Evolutionary conservation across 2,888 invertebrate species (phyloP), one percentile per base, ranked within the genome.

Genomic region (Thelaira solivaga): DNA sequence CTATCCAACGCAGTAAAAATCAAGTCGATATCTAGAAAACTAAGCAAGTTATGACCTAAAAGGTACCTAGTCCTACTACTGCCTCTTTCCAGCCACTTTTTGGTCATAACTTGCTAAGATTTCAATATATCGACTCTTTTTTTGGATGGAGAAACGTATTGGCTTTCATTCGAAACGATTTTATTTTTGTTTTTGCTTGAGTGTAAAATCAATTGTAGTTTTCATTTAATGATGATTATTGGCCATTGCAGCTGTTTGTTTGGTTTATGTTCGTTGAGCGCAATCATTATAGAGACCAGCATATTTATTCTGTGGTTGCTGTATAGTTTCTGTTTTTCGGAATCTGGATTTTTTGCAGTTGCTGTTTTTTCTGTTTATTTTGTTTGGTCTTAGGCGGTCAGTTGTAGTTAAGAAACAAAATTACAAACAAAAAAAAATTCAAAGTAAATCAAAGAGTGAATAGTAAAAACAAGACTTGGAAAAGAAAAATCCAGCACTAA

Each of bases 171-270:
- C n/a, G n/a, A n/a, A n/a, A n/a, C n/a, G n/a, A n/a, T n/a, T n/a
- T n/a, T n/a, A n/a, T n/a, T n/a, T n/a, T n/a, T n/a, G n/a, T 36
- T 2, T 51, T 53, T 55, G 7, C n/a, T 34, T n/a, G 13, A 71
- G 62, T 62, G 61, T 71, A 45, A 8, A 8, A 2, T 4, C 18
- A 55, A 47, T 41, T 62, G 67, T 62, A 49, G 67, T 53, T 47
- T 53, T 24, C 36, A 61, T 76, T 76, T 77, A 69, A 74, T 74
- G 69, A 78, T 78, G 77, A 73, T 78, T 78, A 73, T 73, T 78
- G 77, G 69, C 78, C 59, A 69, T 29, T 78, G 73, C 77, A 78
- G 77, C 78, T 78, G 78, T 69, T 77, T 77, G 34, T 18, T 55
- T 49, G 20, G 29, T n/a, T 7, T 49, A 22, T 64, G 45, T 64